Conservation (phyloP, 2,797 vertebrate species). For the Oryzias sinensis region DNA sequence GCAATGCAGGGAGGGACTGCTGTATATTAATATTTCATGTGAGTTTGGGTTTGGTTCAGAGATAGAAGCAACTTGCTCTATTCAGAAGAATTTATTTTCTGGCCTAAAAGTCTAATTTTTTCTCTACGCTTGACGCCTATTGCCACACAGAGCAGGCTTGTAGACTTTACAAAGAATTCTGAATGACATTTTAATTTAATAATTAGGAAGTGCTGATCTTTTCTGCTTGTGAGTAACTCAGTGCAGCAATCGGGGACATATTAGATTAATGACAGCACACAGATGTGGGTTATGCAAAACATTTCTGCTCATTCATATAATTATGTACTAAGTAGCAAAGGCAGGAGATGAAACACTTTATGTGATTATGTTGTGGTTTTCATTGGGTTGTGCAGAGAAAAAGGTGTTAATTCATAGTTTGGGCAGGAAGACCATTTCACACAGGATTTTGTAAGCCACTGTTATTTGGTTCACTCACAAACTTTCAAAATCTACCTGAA, state of each 20-base stretch:
- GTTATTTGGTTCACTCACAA: constrained; percentile 9
- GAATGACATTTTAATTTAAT: constrained; percentile 8
- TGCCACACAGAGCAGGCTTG: constrained; percentile 7
- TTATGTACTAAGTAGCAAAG: constrained; percentile 71
- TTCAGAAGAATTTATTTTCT: too few species aligned
- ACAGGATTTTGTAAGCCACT: constrained; percentile 12
- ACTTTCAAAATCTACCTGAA: not conserved
- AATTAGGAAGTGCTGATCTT: constrained; percentile 11
- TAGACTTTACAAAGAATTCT: constrained; percentile 11
- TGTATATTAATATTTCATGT: too few species aligned
- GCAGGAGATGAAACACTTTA: constrained; percentile 65
- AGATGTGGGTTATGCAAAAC: constrained; percentile 79
- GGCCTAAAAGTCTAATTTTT: too few species aligned
- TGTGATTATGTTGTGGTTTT: constrained; percentile 69
- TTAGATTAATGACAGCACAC: constrained; percentile 73
- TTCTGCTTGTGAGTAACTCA: constrained; percentile 45
- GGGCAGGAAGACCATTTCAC: constrained; percentile 16
- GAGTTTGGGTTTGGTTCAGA: too few species aligned
- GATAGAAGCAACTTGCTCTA: too few species aligned
- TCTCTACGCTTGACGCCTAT: too few species aligned
- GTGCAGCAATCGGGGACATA: constrained; percentile 63
- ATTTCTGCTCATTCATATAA: constrained; percentile 66
- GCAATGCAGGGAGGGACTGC: too few species aligned
- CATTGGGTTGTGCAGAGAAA: constrained; percentile 57
- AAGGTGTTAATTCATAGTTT: constrained; percentile 59